Base-by-base conservation (phyloP, 2,888 invertebrate genomes). In the Agrypnus murinus region DNA sequence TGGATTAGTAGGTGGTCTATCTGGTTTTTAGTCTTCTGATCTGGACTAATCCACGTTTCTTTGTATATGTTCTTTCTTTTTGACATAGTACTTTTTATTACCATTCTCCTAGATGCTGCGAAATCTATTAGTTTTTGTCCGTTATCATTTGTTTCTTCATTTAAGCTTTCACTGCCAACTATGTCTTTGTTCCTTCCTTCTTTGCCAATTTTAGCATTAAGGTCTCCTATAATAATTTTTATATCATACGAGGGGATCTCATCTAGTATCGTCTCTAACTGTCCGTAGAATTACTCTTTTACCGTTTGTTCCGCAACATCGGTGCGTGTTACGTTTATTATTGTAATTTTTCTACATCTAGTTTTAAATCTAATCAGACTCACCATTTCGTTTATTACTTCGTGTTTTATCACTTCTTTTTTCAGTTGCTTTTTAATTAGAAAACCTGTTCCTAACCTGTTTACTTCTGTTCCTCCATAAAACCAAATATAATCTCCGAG, bases 121-220 rank as follows among this genome's bases (percentile, higher is more conserved):
- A n/a, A n/a, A n/a, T n/a, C n/a, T n/a, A n/a, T n/a, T n/a, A n/a
- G n/a, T n/a, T n/a, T n/a, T n/a, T n/a, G n/a, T n/a, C n/a, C n/a
- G n/a, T n/a, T n/a, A n/a, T n/a, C n/a, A n/a, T n/a, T 34, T 34
- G 34, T 34, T 34, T 34, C 34, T 34, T 34, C 34, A 34, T 34
- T 5, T 34, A 34, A 34, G 34, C 34, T 34, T 34, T 34, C 34
- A 7, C 9, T 34, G 34, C 34, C 34, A 7, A 9, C 34, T 7
- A 34, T 34, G 5, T 34, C 34, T 34, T 7, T 34, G 9, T 7
- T 34, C 9, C 9, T 34, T 5, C 9, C n/a, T n/a, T n/a, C n/a
- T n/a, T n/a, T n/a, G n/a, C n/a, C n/a, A n/a, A n/a, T n/a, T n/a
- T n/a, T n/a, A n/a, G n/a, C n/a, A n/a, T n/a, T n/a, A n/a, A n/a